These are phyloP conservation scores for Phainopepla nitens DNA, from an alignment of 2,113 vertebrate genomes.

Conservation along the genomic window DNA sequence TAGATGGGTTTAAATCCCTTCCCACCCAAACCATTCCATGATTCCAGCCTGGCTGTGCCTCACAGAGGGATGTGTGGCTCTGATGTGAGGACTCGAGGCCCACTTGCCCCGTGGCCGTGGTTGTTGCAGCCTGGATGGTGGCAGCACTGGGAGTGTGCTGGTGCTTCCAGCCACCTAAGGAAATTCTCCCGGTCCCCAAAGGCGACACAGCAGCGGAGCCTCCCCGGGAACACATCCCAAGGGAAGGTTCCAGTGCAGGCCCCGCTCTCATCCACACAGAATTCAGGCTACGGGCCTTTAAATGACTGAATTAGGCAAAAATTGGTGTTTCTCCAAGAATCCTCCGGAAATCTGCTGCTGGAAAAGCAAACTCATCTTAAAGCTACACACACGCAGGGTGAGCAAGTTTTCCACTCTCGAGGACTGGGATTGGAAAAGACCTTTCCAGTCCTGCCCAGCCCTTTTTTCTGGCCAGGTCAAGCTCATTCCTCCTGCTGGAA, in stretches of 20 bases:
- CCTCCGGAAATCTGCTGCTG: conserved; percentile 59
- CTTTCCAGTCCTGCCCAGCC: neutral
- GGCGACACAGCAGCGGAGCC: rapidly evolving
- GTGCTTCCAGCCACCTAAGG: rapidly evolving
- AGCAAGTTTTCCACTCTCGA: neutral
- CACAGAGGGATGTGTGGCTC: rapidly evolving
- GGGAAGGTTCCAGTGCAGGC: neutral
- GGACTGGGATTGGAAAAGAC: neutral
- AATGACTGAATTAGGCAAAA: conserved; percentile 43
- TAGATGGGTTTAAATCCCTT: neutral
- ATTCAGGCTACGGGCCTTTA: neutral
- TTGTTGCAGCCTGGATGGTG: rapidly evolving
- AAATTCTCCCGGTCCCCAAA: rapidly evolving
- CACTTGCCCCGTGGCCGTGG: rapidly evolving
- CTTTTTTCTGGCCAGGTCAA: neutral
- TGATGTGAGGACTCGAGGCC: rapidly evolving
- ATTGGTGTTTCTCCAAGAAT: conserved; percentile 62
- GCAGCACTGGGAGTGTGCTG: neutral
- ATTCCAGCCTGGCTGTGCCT: neutral
- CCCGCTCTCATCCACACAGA: rapidly evolving
- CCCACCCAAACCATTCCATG: neutral
- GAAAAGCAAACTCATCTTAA: conserved; percentile 66
- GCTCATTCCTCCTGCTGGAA: neutral
- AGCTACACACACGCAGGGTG: neutral
- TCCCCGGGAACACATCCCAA: rapidly evolving